Base-by-base conservation (phyloP, 2,113 vertebrate species). In the Actenoides lindsayi region DNA sequence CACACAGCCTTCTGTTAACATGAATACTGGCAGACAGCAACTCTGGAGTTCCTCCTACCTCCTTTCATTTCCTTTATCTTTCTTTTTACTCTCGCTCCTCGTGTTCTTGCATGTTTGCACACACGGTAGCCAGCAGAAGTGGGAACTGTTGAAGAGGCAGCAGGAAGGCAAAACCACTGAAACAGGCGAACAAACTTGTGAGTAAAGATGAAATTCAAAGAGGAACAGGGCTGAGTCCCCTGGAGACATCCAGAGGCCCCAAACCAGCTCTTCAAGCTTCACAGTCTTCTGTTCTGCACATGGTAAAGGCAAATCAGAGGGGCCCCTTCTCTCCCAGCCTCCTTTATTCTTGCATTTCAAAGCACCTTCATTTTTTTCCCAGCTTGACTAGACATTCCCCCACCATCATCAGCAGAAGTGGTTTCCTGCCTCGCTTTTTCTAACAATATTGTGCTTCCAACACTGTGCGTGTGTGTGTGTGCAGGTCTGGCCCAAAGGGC, bases 281-380 rank as follows among this genome's bases (percentile, higher is more conserved):
- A 24, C n/a, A 69, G 3, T 25, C 44, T 35, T 35, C 35, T 13
- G 13, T 37, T 65, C 33, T 51, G 35, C 42, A 42, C 19, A 1
- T 4, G 16, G 16, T 41, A 62, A 44, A 67, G 50, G 24, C 62
- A 87, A 74, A 74, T 25, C 11, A 35, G 19, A 7, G 28, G 8
- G 2, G 3, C 4, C 16, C 0, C 0, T 6, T 37, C 1, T 0
- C 33, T 12, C 31, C 31, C 30, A 62, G 6, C 17, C 27, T 51
- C 78, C 67, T 73, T 15, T 59, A n/a, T 48, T 63, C 31, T 20
- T 9, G 1, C 33, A 48, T 70, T 80, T 42, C 57, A 68, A 48
- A 62, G 30, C 30, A 87, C 37, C 30, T 77, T 35, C 20, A 11
- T 67, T 87, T 81, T 50, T 53, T 53, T 30, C 73, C 56, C 56